Percentiles rank a stretch among this genome's conserved stretches.
Evolutionary conservation across 2,888 invertebrate species (phyloP).

Genomic region (Pseudococcus jackbeardsleyi): DNA sequence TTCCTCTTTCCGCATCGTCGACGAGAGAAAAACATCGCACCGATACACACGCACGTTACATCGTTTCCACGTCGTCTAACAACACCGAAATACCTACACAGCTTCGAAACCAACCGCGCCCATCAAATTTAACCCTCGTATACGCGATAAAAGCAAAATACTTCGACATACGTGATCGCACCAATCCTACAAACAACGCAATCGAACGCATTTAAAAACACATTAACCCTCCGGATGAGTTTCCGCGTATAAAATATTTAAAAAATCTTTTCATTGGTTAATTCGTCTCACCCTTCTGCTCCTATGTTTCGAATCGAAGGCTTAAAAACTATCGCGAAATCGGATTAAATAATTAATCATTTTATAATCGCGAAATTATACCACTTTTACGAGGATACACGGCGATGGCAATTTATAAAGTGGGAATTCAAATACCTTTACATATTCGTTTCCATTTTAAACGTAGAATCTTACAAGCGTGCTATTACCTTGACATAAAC

Average conservation of each 20-base stretch:
- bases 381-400: not conserved
- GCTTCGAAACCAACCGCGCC: not conserved
- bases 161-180: not conserved
- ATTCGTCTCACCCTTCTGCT: not conserved
- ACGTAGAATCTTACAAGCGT: not conserved
- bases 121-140: slow-evolving; percentile 33
- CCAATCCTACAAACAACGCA: not conserved
- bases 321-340: not conserved
- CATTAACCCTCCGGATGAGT: not conserved
- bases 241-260: not conserved
- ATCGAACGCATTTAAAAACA: slow-evolving; percentile 6
- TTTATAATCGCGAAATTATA: slow-evolving; percentile 3
- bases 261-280: not conserved
- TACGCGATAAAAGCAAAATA: slow-evolving; percentile 6
- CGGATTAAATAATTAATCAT: not conserved
- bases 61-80: slow-evolving; percentile 31
- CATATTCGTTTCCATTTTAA: slow-evolving; percentile 10
- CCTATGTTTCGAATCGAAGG: not conserved
- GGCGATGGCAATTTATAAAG: not conserved
- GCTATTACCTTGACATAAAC: slow-evolving; percentile 29
- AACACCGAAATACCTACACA: not conserved
- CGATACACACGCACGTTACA: slow-evolving; percentile 22
- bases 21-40: not conserved
- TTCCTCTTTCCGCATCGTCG: not conserved
- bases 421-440: slow-evolving; percentile 5